A percentile compares a stretch with the other conserved stretches of the same genome.
These are phyloP conservation scores for Myopa testacea DNA, from an alignment of 2,888 invertebrate genomes.

Conservation along the genomic window DNA sequence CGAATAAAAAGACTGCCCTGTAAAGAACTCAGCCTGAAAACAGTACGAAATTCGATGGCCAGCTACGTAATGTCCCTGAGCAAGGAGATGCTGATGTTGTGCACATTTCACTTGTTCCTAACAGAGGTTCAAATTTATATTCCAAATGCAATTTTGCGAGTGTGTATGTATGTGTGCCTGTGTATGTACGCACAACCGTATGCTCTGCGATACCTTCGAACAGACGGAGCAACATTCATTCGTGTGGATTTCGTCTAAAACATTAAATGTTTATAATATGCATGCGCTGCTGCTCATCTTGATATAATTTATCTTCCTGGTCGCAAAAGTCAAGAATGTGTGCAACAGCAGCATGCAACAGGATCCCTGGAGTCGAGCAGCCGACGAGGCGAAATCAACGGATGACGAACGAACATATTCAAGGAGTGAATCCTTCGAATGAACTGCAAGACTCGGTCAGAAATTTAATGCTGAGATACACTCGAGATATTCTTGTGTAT, in stretches of 20 bases:
- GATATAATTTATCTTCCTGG: slow-evolving; percentile 31
- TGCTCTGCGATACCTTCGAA: slow-evolving; percentile 23
- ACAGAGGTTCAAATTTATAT: slow-evolving; percentile 35
- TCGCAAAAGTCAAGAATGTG: not conserved
- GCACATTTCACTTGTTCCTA: too few relatives aligned
- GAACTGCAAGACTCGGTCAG: slow-evolving; percentile 13
- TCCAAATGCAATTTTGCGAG: slow-evolving; percentile 21
- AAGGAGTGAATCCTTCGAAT: not conserved
- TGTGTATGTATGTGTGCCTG: not conserved
- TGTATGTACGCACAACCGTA: not conserved
- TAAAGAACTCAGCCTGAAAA: not conserved
- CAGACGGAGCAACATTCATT: not conserved
- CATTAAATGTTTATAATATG: slow-evolving; percentile 31
- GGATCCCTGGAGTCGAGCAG: not conserved
- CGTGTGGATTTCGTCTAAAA: slow-evolving; percentile 22
- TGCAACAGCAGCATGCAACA: not conserved
- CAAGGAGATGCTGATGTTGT: too few relatives aligned
- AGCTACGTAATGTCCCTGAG: too few relatives aligned
- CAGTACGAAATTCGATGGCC: too few relatives aligned
- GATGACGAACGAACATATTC: not conserved
- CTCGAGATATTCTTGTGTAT: not conserved
- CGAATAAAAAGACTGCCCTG: not conserved
- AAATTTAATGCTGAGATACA: slow-evolving; percentile 36
- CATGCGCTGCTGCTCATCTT: slow-evolving; percentile 18
- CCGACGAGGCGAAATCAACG: not conserved